phyloP scores from a whole-genome alignment of 1,140 invertebrate species.

The Drosophila bocki region DNA sequence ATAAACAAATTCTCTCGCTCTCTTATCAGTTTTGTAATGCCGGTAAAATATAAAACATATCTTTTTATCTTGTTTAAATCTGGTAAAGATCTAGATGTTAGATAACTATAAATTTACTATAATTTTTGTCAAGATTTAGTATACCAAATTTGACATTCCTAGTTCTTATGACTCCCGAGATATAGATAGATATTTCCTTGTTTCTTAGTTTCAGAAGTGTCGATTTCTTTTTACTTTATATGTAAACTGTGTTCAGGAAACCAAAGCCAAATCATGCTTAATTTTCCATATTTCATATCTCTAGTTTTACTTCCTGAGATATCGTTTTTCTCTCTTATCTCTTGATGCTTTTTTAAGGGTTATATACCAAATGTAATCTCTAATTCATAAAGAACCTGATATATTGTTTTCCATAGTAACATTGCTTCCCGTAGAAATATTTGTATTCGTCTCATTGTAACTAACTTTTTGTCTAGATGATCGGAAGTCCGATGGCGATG shows the following conservation, averaged over 20 bases:
- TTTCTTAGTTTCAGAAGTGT: too few relatives aligned
- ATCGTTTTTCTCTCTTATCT: neutral
- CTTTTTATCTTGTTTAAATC: neutral
- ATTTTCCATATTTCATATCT: neutral
- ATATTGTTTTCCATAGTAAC: neutral
- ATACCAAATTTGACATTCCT: neutral
- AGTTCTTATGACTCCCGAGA: neutral
- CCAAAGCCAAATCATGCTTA: too few relatives aligned
- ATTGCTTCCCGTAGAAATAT: neutral
- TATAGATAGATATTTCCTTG: neutral
- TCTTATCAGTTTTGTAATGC: constrained; percentile 40
- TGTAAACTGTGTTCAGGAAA: too few relatives aligned
- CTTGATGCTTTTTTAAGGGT: neutral
- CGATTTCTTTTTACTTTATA: too few relatives aligned
- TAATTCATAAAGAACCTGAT: neutral
- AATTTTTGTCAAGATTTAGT: neutral
- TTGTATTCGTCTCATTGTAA: constrained; percentile 44
- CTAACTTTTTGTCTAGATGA: constrained; percentile 77
- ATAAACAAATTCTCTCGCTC: constrained; percentile 42
- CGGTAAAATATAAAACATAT: neutral
- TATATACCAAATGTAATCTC: neutral
- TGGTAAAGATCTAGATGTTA: neutral
- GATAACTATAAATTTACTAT: neutral
- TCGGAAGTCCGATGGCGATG: constrained; percentile 81
- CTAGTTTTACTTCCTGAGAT: neutral